Conservation (phyloP, 2,113 vertebrate genomes). For the Centropristis striata region DNA sequence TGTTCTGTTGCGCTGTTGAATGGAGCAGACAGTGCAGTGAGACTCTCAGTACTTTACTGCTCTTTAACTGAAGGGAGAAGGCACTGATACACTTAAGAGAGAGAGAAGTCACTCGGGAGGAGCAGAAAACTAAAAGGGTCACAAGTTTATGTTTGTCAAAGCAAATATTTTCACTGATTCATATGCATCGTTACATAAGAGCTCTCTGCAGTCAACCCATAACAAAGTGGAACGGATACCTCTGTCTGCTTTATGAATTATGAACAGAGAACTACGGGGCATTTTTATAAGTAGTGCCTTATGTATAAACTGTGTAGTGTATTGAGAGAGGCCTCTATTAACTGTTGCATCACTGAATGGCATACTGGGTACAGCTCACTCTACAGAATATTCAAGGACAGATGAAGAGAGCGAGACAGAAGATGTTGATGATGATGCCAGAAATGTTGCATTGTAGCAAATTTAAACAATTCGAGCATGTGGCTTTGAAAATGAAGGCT, state of each 20-base stretch:
- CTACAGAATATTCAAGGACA: too few relatives aligned
- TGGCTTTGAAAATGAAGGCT: too few relatives aligned
- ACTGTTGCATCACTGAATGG: too few relatives aligned
- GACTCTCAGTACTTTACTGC: constrained; percentile 18
- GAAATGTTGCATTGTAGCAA: too few relatives aligned
- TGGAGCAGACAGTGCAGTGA: constrained; percentile 44
- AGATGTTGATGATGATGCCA: too few relatives aligned
- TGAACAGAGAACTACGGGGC: too few relatives aligned
- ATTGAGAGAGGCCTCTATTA: too few relatives aligned
- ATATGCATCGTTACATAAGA: constrained; percentile 40
- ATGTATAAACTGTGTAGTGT: too few relatives aligned
- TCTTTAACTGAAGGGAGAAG: neutral
- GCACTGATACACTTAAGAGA: constrained; percentile 8
- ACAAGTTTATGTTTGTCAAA: constrained; percentile 27
- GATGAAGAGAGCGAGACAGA: too few relatives aligned
- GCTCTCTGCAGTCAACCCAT: constrained; percentile 29
- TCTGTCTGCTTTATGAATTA: constrained; percentile 44
- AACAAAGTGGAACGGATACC: constrained; percentile 30
- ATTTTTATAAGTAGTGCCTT: too few relatives aligned
- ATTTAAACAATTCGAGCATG: too few relatives aligned
- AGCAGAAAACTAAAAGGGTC: constrained; percentile 26
- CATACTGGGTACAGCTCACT: too few relatives aligned
- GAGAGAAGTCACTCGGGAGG: constrained; percentile 11
- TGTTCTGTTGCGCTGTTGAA: constrained; percentile 77
- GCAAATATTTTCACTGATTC: constrained; percentile 35